These are phyloP conservation scores for Brenthis daphne DNA, from an alignment of 2,888 invertebrate species.

Conservation along the genomic window DNA sequence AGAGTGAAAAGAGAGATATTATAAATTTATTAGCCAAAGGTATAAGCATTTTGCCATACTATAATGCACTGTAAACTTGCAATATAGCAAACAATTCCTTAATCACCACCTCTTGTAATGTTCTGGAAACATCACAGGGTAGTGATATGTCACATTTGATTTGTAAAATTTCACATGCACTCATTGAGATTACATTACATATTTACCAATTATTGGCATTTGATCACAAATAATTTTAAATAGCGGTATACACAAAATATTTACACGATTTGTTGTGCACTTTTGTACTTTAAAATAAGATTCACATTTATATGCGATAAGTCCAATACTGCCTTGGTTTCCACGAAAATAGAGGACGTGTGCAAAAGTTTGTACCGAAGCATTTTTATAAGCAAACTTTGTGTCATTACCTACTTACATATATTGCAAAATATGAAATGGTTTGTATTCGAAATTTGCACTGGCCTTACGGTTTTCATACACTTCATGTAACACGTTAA, in stretches of 20 bases:
- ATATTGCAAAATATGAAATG: conserved; percentile 40
- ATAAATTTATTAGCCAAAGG: conserved; percentile 55
- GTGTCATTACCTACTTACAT: neutral
- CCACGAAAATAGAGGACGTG: conserved; percentile 31
- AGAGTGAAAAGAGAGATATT: conserved; percentile 75
- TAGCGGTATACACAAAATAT: conserved; percentile 73
- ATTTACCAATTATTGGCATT: conserved; percentile 61
- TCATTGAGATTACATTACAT: conserved; percentile 77
- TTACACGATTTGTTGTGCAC: conserved; percentile 72
- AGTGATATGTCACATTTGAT: conserved; percentile 56
- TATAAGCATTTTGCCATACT: conserved; percentile 74
- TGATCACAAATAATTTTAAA: conserved; percentile 58
- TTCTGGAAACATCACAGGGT: conserved; percentile 74
- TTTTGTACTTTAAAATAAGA: conserved; percentile 78
- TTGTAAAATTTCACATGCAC: conserved; percentile 63
- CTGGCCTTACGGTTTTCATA: conserved; percentile 14
- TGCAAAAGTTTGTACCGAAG: conserved; percentile 10
- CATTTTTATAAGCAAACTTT: conserved; percentile 13
- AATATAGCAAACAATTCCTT: conserved; percentile 66
- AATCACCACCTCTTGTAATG: conserved; percentile 66
- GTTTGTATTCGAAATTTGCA: conserved; percentile 18
- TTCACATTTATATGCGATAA: conserved; percentile 69
- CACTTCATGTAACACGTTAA: neutral
- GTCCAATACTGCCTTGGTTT: conserved; percentile 59
- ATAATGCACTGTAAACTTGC: conserved; percentile 50